phyloP scores from a whole-genome alignment of 1,140 invertebrate species.

The Hormaphis cornu region DNA sequence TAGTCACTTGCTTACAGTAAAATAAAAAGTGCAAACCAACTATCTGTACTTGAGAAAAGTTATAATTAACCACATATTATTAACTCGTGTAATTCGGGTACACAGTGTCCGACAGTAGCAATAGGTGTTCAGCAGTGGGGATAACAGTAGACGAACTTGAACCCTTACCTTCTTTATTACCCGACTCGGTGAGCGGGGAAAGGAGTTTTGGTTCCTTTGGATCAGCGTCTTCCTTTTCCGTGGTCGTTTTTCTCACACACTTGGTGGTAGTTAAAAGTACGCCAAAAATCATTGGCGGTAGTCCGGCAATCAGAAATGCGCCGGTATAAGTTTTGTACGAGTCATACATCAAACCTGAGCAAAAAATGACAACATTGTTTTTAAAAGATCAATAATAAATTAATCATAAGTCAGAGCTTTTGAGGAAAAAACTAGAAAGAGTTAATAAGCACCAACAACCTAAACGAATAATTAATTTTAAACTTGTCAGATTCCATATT shows the following conservation, averaged over 20 bases:
- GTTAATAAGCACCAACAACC: too few relatives aligned
- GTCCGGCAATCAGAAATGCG: constrained; percentile 71
- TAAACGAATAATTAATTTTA: too few relatives aligned
- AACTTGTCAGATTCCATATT: too few relatives aligned
- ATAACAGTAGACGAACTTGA: not conserved
- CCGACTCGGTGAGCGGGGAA: not conserved
- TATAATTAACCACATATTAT: not conserved
- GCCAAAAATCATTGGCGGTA: constrained; percentile 73
- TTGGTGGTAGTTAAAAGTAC: constrained; percentile 63
- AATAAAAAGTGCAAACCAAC: not conserved
- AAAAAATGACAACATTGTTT: not conserved
- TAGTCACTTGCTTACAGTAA: too few relatives aligned
- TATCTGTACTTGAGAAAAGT: too few relatives aligned
- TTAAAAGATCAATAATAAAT: too few relatives aligned
- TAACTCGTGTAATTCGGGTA: not conserved
- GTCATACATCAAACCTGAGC: constrained; percentile 50
- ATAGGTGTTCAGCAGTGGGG: not conserved
- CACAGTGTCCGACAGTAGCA: not conserved
- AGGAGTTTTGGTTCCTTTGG: not conserved
- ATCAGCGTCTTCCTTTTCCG: not conserved
- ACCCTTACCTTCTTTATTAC: constrained; percentile 2
- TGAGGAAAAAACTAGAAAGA: too few relatives aligned
- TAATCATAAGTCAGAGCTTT: too few relatives aligned
- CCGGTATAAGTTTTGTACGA: constrained; percentile 55
- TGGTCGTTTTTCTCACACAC: constrained; percentile 41